Base-by-base conservation (phyloP, 1,140 invertebrate species). In the Magallana gigas region DNA sequence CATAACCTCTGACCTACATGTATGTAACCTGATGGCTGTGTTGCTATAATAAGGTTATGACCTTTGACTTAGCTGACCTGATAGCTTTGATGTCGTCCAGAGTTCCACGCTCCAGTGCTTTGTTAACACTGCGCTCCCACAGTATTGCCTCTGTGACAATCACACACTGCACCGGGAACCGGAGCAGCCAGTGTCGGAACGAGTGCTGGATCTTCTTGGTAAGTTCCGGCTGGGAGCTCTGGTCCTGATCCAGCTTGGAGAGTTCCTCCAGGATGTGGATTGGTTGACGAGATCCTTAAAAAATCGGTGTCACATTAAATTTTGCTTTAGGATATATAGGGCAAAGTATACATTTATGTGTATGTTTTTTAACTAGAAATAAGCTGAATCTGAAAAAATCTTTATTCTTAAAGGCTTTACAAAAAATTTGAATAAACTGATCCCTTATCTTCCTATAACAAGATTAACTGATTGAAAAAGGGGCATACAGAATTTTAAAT, bases 121-220 rank as follows among this genome's bases (percentile, higher is more conserved):
- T 87, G 36, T 87, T 88, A 23, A 94, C 90, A 18, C 83, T 84
- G 57, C 92, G 85, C 85, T 93, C 91, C 93, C 93, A 94, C 60
- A 94, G 88, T n/a, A 94, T 91, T 6, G 91, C 92, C 83, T 94
- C 94, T 1, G 94, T 88, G 1, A 92, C 89, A 14, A 92, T 60
- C 16, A 94, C 93, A 91, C 91, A 94, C 87, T 94, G 93, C 1
- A 90, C 91, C 3, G 94, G 94, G 87, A 93, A 94, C 23, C 92
- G 89, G 23, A 94, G 90, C 86, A 94, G 62, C 94, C 94, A 94
- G 82, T 94, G 93, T 29, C 89, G 83, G 85, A 93, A 94, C 1
- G 90, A 90, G 14, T 92, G 89, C 48, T 90, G 91, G 23, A 93
- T 91, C 29, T 92, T 89, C 18, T 58, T 82, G 1, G 86, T 87